phyloP scores from a whole-genome alignment of 2,113 vertebrate species.

The Bettongia penicillata region DNA sequence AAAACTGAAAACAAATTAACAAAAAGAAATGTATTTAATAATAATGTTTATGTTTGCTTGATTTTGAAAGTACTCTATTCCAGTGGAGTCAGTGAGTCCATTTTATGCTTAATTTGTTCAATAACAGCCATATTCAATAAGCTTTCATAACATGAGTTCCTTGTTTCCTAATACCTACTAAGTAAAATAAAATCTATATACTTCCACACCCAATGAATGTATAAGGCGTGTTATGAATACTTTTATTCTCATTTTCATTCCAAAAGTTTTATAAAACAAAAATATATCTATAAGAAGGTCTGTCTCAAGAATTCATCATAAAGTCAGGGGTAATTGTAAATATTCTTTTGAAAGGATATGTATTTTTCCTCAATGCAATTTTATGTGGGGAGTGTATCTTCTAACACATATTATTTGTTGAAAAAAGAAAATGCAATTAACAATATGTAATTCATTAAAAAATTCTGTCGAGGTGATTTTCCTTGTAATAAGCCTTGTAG shows the following conservation, averaged over 20 bases:
- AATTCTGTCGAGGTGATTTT: slow-evolving; percentile 61
- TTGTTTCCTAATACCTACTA: slow-evolving; percentile 27
- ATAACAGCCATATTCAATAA: background rate
- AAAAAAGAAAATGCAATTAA: slow-evolving; percentile 45
- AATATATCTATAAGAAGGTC: background rate
- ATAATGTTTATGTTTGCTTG: background rate
- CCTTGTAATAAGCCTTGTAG: slow-evolving; percentile 43
- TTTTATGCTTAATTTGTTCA: slow-evolving; percentile 28
- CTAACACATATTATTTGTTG: slow-evolving; percentile 47
- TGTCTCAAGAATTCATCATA: slow-evolving; percentile 41
- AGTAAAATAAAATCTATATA: slow-evolving; percentile 41
- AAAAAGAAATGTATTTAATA: slow-evolving; percentile 13
- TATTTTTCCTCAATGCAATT: background rate
- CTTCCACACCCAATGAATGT: background rate
- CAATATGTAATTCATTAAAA: slow-evolving; percentile 50
- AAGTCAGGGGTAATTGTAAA: slow-evolving; percentile 18
- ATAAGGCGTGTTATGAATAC: background rate
- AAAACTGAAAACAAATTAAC: too few species aligned
- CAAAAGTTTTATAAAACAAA: slow-evolving; percentile 30
- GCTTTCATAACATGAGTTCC: background rate
- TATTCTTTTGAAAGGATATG: background rate
- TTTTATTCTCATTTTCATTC: slow-evolving; percentile 24
- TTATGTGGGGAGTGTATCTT: slow-evolving; percentile 28
- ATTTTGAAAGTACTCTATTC: slow-evolving; percentile 31
- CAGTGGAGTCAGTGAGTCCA: background rate